Evolutionary conservation across 2,797 vertebrate genomes (phyloP), one percentile per base, ranked within the genome.

Genomic region (Ceyx erithaca): DNA sequence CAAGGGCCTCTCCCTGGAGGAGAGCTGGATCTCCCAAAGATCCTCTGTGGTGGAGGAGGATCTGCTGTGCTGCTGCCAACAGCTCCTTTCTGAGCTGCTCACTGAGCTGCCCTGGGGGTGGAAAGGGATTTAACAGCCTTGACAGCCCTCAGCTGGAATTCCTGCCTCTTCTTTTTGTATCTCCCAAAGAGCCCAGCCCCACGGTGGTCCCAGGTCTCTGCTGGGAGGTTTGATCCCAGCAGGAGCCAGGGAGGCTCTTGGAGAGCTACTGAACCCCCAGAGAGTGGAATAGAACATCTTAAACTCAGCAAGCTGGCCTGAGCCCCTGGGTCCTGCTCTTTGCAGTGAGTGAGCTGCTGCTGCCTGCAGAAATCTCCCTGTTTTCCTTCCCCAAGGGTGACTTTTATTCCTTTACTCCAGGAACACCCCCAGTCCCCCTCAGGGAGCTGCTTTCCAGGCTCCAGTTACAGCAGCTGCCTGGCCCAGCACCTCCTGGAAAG

Each of bases 321-420:
- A 76, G 70, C 93, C 77, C 77, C 28, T 4, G 21, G 90, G 78
- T 68, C 79, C 81, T 58, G 83, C 82, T 86, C 87, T 73, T 10
- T 86, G 90, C 91, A 72, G 85, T 1, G 20, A 75, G 76, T 6
- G 6, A 92, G 77, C 88, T 96, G 94, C 92, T 94, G 87, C 83
- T 20, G 28, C 58, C 92, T 91, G 95, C 93, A 92, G 61, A 88
- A 83, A 67, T 16, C 59, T 46, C 59, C 77, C 70, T 41, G 43
- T 73, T 92, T 87, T 43, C 72, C 81, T 68, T 91, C 51, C 71
- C 82, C 25, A 7, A 57, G 64, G 28, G 63, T 59, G 80, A 26
- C 55, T 94, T 58, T 49, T 67, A 40, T 62, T 41, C 69, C 52
- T 59, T 89, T 26, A n/a, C 66, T 40, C 18, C 37, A 71, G 64